A percentile compares a stretch with the other conserved stretches of the same genome.
Conservation (phyloP, 2,113 vertebrate genomes). For the Hassar affinis region DNA sequence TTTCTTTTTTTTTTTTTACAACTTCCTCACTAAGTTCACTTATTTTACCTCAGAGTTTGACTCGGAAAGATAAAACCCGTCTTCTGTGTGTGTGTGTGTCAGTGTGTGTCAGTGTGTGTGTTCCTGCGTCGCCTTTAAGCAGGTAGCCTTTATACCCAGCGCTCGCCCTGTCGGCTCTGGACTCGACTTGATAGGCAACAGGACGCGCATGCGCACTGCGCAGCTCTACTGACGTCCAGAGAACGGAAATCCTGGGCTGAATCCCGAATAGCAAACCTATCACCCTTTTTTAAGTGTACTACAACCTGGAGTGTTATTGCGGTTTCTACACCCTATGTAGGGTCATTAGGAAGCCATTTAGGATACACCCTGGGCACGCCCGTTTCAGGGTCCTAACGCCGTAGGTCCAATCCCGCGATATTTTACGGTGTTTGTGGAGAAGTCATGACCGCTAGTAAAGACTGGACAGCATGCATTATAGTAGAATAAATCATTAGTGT, state of each 20-base stretch:
- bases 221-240: no score
- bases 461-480: no score
- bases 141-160: neutral
- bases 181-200: neutral
- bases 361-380: neutral
- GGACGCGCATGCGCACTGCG: neutral
- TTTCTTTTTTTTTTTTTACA: neutral
- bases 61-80: neutral
- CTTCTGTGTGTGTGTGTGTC: neutral
- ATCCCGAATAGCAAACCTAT: neutral
- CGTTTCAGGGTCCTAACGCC: constrained; percentile 1
- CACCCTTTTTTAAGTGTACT: neutral
- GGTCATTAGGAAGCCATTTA: neutral
- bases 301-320: neutral
- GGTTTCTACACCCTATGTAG: neutral
- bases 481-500: no score
- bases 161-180: neutral
- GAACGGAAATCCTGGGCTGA: neutral
- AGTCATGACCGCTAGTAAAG: neutral
- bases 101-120: neutral
- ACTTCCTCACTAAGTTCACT: neutral
- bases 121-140: constrained; percentile 14
- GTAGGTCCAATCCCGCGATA: neutral
- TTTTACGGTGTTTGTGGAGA: neutral
- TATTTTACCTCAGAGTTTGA: constrained; percentile 13